Evolutionary conservation across 2,797 vertebrate genomes (phyloP), one percentile per base, ranked within the genome.

Genomic region (Enteromius afrohamiltoni): DNA sequence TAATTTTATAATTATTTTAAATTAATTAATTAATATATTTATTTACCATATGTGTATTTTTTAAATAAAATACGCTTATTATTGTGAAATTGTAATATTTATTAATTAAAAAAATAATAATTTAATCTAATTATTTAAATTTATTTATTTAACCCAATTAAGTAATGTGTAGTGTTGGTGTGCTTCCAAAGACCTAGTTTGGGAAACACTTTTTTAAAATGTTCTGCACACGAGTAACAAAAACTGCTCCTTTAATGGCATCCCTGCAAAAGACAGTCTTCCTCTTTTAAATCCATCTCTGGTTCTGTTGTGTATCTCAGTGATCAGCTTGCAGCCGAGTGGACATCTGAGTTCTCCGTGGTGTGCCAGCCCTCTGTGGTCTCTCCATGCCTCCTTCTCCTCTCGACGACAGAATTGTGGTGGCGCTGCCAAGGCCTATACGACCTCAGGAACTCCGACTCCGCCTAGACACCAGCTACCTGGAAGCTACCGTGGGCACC

Each of bases 351-450:
- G 93, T 99, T 98, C 96, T 96, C 95, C 93, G 82, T 95, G 95
- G 93, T 89, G 90, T 95, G 90, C 93, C 93, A 94, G 95, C 94
- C 60, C 79, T 96, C 97, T 93, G 82, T 85, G 82, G 97, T 96
- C 94, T 98, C 97, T 96, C 96, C 96, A 99, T 99, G 98, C 98
- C 98, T 99, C 98, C 98, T 75, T 96, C 97, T 96, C 97, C 98
- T 92, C 96, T 99, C 90, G 98, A 99, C 96, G 96, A 97, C 96
- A 98, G 97, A 96, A 96, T 99, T 96, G 97, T 98, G 93, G 97
- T 98, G 96, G 96, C 97, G 95, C 95, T 99, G 92, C 96, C 97
- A 84, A 97, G 97, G 96, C 97, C 97, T 51, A 96, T 97, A 93
- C 96, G 98, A 97, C 98, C 98, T 96, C 98, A 99, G 96, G 97